These are phyloP conservation scores for Drosophila jambulina DNA, from an alignment of 1,140 invertebrate species.

Conservation along the genomic window DNA sequence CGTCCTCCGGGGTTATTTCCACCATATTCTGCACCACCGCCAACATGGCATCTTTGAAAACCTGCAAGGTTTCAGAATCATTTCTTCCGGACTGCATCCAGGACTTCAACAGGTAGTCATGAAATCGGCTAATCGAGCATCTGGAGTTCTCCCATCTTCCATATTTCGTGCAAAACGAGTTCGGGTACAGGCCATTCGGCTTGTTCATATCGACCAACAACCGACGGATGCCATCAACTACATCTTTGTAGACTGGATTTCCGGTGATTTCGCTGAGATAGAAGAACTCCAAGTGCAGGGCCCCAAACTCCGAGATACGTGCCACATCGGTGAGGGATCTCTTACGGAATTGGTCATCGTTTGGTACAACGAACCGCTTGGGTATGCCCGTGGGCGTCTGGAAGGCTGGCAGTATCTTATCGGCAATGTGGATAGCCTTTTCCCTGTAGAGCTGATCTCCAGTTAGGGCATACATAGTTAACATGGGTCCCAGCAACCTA, in stretches of 20 bases:
- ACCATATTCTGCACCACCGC: constrained; percentile 92
- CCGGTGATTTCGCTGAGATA: constrained; percentile 98
- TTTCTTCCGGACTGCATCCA: constrained; percentile 94
- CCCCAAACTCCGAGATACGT: constrained; percentile 98
- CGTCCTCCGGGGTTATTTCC: constrained; percentile 90
- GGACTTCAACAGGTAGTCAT: constrained; percentile 98
- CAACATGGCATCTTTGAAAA: constrained; percentile 96
- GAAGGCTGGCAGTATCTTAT: constrained; percentile 98
- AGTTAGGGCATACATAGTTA: constrained; percentile 96
- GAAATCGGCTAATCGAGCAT: constrained; percentile 92
- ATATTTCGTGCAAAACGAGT: constrained; percentile 97
- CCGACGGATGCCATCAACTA: constrained; percentile 93
- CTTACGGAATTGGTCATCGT: constrained; percentile 87
- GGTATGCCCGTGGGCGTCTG: constrained; percentile 98
- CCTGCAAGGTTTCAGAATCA: constrained; percentile 92
- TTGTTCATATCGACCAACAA: constrained; percentile 93
- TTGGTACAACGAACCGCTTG: constrained; percentile 93
- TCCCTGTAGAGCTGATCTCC: constrained; percentile 96
- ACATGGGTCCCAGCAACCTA: constrained; percentile 96
- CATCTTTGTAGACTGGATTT: constrained; percentile 93
- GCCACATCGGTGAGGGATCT: constrained; percentile 96
- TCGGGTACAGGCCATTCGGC: constrained; percentile 97
- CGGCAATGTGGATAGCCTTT: constrained; percentile 97
- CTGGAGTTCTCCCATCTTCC: constrained; percentile 91
- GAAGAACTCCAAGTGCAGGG: constrained; percentile 97